Evolutionary conservation across 2,888 invertebrate species (phyloP).

Genomic region (Caenorhabditis becei): DNA sequence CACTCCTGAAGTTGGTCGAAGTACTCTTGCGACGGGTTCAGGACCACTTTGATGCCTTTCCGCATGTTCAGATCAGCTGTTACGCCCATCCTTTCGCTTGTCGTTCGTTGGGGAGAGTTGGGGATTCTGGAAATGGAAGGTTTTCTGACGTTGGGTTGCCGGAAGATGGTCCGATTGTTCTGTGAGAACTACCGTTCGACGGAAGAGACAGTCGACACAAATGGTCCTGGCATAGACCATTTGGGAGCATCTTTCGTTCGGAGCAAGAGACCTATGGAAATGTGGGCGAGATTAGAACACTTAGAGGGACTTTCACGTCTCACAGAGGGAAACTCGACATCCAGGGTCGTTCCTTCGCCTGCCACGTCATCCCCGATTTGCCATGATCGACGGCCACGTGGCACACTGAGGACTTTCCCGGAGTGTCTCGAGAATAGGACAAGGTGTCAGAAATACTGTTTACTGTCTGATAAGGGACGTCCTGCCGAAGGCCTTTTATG

Average conservation of each 20-base stretch:
- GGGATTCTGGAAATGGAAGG: slow-evolving; percentile 34
- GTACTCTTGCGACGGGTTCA: slow-evolving; percentile 51
- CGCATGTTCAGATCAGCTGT: slow-evolving; percentile 48
- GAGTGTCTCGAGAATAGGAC: slow-evolving; percentile 38
- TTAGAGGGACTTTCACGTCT: slow-evolving; percentile 18
- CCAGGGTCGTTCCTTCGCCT: slow-evolving; percentile 34
- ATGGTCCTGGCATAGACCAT: slow-evolving; percentile 62
- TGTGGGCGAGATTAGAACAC: slow-evolving; percentile 29
- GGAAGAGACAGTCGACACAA: slow-evolving; percentile 41
- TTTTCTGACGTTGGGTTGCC: background rate
- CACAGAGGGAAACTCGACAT: slow-evolving; percentile 35
- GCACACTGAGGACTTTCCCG: slow-evolving; percentile 45
- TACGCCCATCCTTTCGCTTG: slow-evolving; percentile 38
- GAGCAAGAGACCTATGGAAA: slow-evolving; percentile 46
- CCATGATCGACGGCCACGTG: slow-evolving; percentile 57
- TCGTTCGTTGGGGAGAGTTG: slow-evolving; percentile 31
- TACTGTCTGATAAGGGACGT: slow-evolving; percentile 30
- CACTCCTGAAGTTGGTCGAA: slow-evolving; percentile 56
- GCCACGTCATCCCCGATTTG: slow-evolving; percentile 47
- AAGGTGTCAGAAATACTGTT: slow-evolving; percentile 49
- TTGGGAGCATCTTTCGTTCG: slow-evolving; percentile 40
- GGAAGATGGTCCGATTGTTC: slow-evolving; percentile 16
- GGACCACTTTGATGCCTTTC: slow-evolving; percentile 58
- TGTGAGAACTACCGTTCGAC: slow-evolving; percentile 41
- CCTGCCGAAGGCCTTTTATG: slow-evolving; percentile 39